phyloP scores from a whole-genome alignment of 30 jellyfish, hydroid and myxozoan genomes.

The Catostylus mosaicus region DNA sequence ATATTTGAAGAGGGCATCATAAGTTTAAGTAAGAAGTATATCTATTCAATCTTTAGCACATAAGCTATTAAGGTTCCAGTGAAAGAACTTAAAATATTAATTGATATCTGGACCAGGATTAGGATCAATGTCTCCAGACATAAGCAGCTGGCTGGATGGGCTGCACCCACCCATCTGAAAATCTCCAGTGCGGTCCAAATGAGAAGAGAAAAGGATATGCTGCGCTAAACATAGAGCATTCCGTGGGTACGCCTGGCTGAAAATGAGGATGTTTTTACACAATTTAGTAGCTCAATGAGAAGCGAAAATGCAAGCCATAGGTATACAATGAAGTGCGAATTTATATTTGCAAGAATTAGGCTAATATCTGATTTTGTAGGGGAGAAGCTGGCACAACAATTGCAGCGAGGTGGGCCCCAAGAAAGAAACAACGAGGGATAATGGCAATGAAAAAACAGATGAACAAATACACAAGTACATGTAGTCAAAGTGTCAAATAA shows the following conservation, averaged over 20 bases:
- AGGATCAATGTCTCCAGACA: constrained; percentile 42
- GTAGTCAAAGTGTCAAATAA: constrained; percentile 1
- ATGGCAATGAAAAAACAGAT: constrained; percentile 36
- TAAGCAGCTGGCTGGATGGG: constrained; percentile 29
- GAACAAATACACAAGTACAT: constrained; percentile 7
- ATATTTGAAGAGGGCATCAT: constrained; percentile 43
- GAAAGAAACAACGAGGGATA: constrained; percentile 23
- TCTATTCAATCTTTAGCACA: constrained; percentile 21
- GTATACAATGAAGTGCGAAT: constrained; percentile 26
- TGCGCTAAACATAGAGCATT: constrained; percentile 32
- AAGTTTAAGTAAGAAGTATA: constrained; percentile 44
- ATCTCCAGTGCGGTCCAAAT: constrained; percentile 36
- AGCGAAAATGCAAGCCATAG: constrained; percentile 28
- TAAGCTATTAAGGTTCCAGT: constrained; percentile 13
- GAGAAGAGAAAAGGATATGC: constrained; percentile 36
- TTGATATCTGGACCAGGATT: constrained; percentile 44
- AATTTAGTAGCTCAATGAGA: constrained; percentile 32
- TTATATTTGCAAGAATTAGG: constrained; percentile 22
- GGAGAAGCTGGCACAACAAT: constrained; percentile 36
- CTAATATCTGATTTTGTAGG: constrained; percentile 43
- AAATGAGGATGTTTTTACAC: constrained; percentile 31
- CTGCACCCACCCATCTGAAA: constrained; percentile 11
- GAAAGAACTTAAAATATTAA: constrained; percentile 29
- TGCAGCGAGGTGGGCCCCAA: constrained; percentile 43
- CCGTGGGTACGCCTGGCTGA: constrained; percentile 50